Base-by-base conservation (phyloP, 2,888 invertebrate genomes). In the Melangyna quadrimaculata region DNA sequence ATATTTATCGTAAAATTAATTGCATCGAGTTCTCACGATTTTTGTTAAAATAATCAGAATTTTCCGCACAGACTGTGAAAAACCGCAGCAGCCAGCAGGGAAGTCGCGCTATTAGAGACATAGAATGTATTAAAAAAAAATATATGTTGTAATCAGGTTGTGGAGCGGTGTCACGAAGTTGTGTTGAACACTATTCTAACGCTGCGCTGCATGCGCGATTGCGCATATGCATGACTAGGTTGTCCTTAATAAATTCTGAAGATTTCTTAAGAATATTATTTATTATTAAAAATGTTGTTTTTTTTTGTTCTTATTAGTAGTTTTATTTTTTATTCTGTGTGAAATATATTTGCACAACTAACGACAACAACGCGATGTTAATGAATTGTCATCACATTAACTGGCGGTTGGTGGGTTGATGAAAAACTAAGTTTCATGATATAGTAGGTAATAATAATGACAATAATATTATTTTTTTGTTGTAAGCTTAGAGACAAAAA, bases 211-310 rank as follows among this genome's bases (percentile, higher is more conserved):
- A 75, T 84, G 83, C 19, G 7, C 67, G 9, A 43, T 67, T 67
- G 67, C 67, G 51, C 79, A 75, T 74, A 75, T 79, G 74, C 83
- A 84, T 84, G 84, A 79, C 84, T 77, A 45, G 75, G 53, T 79
- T 84, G 84, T 84, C 84, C 84, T 84, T 84, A 79, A 84, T 73
- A 84, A 77, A 79, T 79, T 79, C 57, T 59, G 53, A 32, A 71
- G 57, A 75, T 78, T 83, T 71, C 74, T 55, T 72, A 71, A 75
- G 78, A 78, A 74, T 75, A 71, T 72, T 75, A 75, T 84, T 84
- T 70, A 74, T 78, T 78, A 29, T 45, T 37, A 51, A 24, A 59
- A 37, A 27, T 27, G 27, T n/a, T 17, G 37, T 37, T 53, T 53
- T 53, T 40, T 43, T 29, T 48, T 57, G n/a, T 51, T 48, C 10